These are phyloP conservation scores for Tetranychus truncatus DNA, from an alignment of 2,888 invertebrate species.

Conservation along the genomic window DNA sequence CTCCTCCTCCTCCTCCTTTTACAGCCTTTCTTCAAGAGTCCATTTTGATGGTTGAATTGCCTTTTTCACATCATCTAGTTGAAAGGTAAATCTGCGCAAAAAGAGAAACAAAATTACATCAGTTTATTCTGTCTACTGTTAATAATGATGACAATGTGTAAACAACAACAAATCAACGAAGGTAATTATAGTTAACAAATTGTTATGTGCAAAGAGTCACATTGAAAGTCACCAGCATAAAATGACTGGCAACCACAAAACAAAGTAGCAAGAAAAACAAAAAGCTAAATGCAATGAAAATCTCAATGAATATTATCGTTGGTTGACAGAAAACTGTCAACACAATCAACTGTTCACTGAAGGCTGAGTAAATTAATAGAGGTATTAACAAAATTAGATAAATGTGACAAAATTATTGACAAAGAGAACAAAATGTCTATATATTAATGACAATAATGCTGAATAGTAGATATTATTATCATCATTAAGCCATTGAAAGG, in stretches of 20 bases:
- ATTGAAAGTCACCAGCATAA: slow-evolving; percentile 83
- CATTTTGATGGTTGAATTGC: background rate
- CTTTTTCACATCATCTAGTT: background rate
- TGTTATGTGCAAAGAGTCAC: slow-evolving; percentile 42
- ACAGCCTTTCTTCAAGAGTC: background rate
- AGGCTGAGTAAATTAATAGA: no score
- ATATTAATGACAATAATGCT: no score
- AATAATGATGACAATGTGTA: background rate
- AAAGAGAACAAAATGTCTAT: no score
- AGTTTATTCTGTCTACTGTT: background rate
- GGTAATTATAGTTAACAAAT: background rate
- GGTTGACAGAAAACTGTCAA: no score
- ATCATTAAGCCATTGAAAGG: no score
- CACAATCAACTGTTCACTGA: no score
- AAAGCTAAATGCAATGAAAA: no score
- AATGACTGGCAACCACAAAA: slow-evolving; percentile 95
- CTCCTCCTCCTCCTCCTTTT: background rate
- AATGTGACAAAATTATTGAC: no score
- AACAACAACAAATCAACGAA: background rate
- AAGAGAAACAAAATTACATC: background rate
- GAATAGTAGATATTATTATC: no score
- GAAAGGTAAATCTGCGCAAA: background rate
- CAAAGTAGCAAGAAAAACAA: no score
- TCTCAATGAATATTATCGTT: no score
- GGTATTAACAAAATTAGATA: no score